Conservation (phyloP, 2,113 vertebrate genomes). For the Nesogale talazaci region DNA sequence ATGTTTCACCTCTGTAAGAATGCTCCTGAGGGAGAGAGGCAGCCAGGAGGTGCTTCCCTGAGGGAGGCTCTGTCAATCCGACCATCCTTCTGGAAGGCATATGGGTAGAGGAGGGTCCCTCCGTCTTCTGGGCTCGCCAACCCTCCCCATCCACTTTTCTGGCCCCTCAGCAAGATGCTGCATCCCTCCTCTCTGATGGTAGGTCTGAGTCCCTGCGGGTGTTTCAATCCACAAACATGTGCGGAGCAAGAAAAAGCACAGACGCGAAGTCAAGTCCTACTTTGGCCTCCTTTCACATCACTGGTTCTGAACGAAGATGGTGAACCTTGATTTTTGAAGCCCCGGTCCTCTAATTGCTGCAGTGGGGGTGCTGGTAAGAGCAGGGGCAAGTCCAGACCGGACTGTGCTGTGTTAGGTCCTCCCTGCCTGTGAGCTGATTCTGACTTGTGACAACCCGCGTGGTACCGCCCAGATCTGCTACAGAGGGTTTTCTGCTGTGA, state of each 20-base stretch:
- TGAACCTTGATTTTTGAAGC: too few relatives aligned
- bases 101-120: background rate
- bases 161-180: fast-evolving
- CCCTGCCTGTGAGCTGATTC: background rate
- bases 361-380: too few relatives aligned
- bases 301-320: too few relatives aligned
- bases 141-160: background rate
- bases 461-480: background rate
- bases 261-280: background rate
- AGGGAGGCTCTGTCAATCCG: background rate
- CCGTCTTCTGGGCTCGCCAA: background rate
- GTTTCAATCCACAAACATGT: background rate
- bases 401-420: background rate
- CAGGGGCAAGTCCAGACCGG: background rate
- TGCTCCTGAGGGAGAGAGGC: constrained; percentile 56
- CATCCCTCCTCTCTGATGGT: background rate
- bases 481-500: background rate
- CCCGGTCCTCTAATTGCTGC: too few relatives aligned
- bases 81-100: background rate
- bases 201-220: too few relatives aligned
- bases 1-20: constrained; percentile 78
- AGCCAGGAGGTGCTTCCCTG: background rate
- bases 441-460: background rate
- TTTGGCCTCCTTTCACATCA: background rate
- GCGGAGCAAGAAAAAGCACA: background rate